Evolutionary conservation across 1,140 invertebrate species (phyloP), one percentile per base, ranked within the genome.

Genomic region (Mamestra configurata): DNA sequence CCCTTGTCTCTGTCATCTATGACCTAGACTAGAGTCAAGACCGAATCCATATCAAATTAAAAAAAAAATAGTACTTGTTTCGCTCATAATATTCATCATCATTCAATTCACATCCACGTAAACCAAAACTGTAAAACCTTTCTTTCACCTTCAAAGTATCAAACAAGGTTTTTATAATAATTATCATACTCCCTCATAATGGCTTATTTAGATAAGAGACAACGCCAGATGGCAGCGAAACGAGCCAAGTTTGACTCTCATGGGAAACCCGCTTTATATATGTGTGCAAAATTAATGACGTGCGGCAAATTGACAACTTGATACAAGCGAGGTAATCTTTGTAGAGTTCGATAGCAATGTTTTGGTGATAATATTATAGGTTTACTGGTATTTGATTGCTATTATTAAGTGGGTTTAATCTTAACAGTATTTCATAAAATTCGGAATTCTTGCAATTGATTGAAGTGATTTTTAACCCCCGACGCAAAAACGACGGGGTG

Each of bases 261-360:
- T n/a, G 18, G 68, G 43, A 27, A 11, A 27, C 13, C 53, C 10
- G 20, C 15, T 49, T 70, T 27, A 24, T 37, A 20, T 27, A 24
- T 43, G 7, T 24, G 7, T 75, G 31, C 11, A 75, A 75, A 18
- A 24, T 27, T 75, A 40, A 75, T 55, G 71, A 40, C 43, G 27
- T 55, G 31, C 13, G 0, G 53, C 37, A 75, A 75, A 75, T 75
- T 75, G 71, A 75, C 71, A 75, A 4, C 20, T 18, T 59, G 71
- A 59, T 59, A 59, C 10, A 31, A 22, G 15, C 27, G 0, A 13
- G n/a, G 2, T 15, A 13, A 35, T 40, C n/a, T 68, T 66, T 1
- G 5, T 20, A 53, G 6, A 20, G 18, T 53, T 22, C 18, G 7
- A n/a, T 22, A 1, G 18, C 1, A 53, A 53, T 20, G 20, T 53